Evolutionary conservation across 2,113 vertebrate genomes (phyloP).

Genomic region (Sminthopsis crassicaudata): DNA sequence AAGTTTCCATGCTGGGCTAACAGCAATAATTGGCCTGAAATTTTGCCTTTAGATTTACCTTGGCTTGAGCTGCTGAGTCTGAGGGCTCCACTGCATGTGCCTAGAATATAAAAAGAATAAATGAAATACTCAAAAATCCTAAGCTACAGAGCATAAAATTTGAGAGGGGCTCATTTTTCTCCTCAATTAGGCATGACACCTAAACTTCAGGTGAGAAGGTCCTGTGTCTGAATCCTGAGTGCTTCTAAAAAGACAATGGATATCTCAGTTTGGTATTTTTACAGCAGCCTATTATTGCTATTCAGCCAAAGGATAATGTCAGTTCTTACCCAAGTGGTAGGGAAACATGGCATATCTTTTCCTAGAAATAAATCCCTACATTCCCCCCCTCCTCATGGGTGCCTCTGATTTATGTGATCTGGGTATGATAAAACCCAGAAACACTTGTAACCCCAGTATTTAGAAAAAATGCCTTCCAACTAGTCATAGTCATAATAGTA

Average conservation of each 20-base stretch:
- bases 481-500: background rate
- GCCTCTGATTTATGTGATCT: background rate
- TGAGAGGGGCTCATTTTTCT: background rate
- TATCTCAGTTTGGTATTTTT: background rate
- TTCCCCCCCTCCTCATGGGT: no score
- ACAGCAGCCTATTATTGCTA: background rate
- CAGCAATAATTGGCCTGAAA: background rate
- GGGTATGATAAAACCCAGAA: background rate
- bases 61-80: background rate
- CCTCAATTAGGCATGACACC: background rate
- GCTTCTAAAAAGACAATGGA: background rate
- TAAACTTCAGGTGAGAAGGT: background rate
- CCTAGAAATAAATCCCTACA: background rate
- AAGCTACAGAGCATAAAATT: background rate
- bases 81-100: background rate
- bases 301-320: background rate
- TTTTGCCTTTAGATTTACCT: background rate
- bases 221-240: background rate
- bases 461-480: background rate
- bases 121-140: background rate
- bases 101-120: background rate
- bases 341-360: background rate
- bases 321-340: background rate
- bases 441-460: background rate
- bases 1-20: background rate